Conservation (phyloP, 1,140 invertebrate species). For the Macrotrachela quadricornifera region DNA sequence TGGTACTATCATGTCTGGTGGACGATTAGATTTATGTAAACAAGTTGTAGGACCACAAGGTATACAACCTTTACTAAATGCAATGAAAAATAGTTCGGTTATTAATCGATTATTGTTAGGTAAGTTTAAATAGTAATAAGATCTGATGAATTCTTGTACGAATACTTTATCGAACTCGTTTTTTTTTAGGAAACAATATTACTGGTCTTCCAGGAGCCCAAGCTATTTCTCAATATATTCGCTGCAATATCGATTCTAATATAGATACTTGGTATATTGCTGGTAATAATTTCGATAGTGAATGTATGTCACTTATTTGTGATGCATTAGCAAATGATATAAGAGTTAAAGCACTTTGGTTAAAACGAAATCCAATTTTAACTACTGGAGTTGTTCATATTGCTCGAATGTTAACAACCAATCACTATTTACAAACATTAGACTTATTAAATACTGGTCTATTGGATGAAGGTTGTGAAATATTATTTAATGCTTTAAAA, state of each 20-base stretch:
- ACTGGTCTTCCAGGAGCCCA: background rate
- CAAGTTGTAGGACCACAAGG: slow-evolving; percentile 7
- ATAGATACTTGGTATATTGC: slow-evolving; percentile 2
- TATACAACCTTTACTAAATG: background rate
- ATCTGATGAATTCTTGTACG: too few relatives aligned
- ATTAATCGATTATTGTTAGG: background rate
- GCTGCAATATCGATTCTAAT: background rate
- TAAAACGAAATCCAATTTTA: slow-evolving; percentile 5
- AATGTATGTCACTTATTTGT: background rate
- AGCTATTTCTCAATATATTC: slow-evolving; percentile 2
- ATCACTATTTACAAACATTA: background rate
- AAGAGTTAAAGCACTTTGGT: slow-evolving; percentile 3
- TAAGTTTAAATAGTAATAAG: too few relatives aligned
- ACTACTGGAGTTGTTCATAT: slow-evolving; percentile 1
- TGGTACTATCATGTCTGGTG: slow-evolving; percentile 1
- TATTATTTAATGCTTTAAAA: slow-evolving; percentile 1
- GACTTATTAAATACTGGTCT: slow-evolving; percentile 8
- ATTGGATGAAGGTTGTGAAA: background rate
- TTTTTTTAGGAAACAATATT: slow-evolving; percentile 2
- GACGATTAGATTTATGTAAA: slow-evolving; percentile 7
- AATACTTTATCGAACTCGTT: too few relatives aligned
- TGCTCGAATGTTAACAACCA: background rate
- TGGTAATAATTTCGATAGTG: slow-evolving; percentile 1
- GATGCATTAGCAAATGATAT: background rate
- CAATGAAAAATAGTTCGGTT: background rate